A percentile compares a stretch with the other conserved stretches of the same genome.
These are phyloP conservation scores for Alfaro cultratus DNA, from an alignment of 2,797 vertebrate species.

Conservation along the genomic window DNA sequence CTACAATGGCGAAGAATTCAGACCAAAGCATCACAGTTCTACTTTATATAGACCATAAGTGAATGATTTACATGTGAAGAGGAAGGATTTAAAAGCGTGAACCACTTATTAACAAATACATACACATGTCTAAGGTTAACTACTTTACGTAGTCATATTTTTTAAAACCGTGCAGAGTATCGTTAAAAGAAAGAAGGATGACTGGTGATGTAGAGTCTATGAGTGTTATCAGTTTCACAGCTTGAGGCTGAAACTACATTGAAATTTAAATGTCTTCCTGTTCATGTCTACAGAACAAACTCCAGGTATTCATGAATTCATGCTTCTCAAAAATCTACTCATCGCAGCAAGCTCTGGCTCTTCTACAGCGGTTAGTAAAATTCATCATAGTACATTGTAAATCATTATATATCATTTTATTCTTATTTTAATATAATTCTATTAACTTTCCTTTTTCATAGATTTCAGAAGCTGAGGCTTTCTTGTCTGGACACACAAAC, in stretches of 20 bases:
- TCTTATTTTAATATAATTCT: background rate
- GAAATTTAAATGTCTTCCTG: background rate
- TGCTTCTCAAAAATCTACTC: slow-evolving; percentile 82
- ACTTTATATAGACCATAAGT: too few species aligned
- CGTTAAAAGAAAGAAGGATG: background rate
- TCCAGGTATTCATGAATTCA: slow-evolving; percentile 82
- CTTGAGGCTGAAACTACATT: background rate
- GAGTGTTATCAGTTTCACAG: background rate
- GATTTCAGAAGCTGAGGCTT: slow-evolving; percentile 77
- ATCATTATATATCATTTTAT: background rate
- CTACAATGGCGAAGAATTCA: too few species aligned
- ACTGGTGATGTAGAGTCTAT: background rate
- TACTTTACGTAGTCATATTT: background rate
- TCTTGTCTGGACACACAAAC: slow-evolving; percentile 82
- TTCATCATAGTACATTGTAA: background rate
- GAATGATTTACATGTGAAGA: too few species aligned
- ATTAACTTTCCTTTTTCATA: slow-evolving; percentile 34
- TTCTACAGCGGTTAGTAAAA: slow-evolving; percentile 81
- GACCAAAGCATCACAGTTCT: too few species aligned
- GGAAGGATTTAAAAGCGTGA: too few species aligned
- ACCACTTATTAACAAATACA: background rate
- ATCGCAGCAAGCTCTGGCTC: slow-evolving; percentile 79
- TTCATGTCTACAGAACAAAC: slow-evolving; percentile 72
- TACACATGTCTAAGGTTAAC: background rate
- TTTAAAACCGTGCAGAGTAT: background rate